These are phyloP conservation scores for Busseola fusca DNA, from an alignment of 2,888 invertebrate genomes.

Conservation along the genomic window DNA sequence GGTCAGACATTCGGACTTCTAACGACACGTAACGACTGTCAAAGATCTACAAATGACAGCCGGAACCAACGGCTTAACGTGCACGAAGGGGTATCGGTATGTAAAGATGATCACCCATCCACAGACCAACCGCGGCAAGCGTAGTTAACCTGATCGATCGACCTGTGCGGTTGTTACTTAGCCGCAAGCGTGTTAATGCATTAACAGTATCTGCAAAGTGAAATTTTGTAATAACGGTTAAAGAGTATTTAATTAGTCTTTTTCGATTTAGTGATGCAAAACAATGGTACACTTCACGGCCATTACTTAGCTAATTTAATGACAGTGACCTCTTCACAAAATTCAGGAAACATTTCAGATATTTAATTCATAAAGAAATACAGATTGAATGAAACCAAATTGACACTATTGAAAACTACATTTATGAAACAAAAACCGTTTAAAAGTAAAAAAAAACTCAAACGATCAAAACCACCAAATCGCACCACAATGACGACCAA, in stretches of 20 bases:
- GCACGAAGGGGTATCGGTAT: no score
- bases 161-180: no score
- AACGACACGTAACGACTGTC: no score
- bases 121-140: no score
- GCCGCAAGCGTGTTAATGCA: no score
- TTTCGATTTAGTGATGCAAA: background rate
- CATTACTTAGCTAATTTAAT: background rate
- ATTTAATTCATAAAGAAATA: background rate
- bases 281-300: background rate
- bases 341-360: no score
- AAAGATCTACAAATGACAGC: no score
- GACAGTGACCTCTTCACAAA: background rate
- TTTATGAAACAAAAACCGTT: background rate
- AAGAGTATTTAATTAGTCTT: background rate
- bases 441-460: slow-evolving; percentile 4
- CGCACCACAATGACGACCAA: slow-evolving; percentile 65
- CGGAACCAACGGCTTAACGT: no score
- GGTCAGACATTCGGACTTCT: no score
- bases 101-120: no score
- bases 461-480: slow-evolving; percentile 72
- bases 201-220: no score
- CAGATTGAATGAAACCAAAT: background rate
- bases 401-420: background rate
- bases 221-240: background rate
- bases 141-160: no score